Percentiles rank a stretch among this genome's conserved stretches.
phyloP scores from a whole-genome alignment of 2,113 vertebrate genomes.

The Thalassoma bifasciatum region DNA sequence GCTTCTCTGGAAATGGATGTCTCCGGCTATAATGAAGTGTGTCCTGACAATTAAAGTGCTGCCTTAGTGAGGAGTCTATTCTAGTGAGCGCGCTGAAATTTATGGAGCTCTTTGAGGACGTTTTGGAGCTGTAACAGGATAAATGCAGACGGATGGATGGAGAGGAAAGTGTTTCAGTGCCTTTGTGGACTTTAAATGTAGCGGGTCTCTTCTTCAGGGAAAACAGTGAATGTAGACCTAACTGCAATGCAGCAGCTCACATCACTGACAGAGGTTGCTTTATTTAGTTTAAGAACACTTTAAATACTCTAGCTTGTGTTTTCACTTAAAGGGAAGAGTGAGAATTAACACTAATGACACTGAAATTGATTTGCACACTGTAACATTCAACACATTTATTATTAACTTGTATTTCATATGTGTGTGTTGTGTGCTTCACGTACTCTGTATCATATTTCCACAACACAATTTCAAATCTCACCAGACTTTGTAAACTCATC shows the following conservation, averaged over 20 bases:
- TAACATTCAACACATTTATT: constrained; percentile 19
- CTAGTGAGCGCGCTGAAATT: constrained; percentile 42
- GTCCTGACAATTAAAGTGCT: constrained; percentile 65
- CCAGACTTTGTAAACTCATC: neutral
- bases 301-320: constrained; percentile 4
- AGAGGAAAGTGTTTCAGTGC: constrained; percentile 38
- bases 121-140: constrained; percentile 26
- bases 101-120: constrained; percentile 34
- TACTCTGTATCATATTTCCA: constrained; percentile 1
- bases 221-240: constrained; percentile 41
- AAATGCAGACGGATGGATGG: constrained; percentile 50
- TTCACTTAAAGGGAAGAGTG: constrained; percentile 37
- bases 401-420: neutral
- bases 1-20: no score
- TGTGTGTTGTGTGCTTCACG: constrained; percentile 19
- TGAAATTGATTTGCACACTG: constrained; percentile 50
- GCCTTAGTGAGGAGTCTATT: constrained; percentile 54
- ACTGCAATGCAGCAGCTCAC: constrained; percentile 55
- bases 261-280: constrained; percentile 38
- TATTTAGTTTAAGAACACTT: neutral
- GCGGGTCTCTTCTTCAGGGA: constrained; percentile 48
- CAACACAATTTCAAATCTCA: neutral
- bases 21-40: constrained; percentile 58
- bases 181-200: constrained; percentile 35
- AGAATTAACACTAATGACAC: constrained; percentile 64